These are phyloP conservation scores for Lycorma delicatula DNA, from an alignment of 1,140 invertebrate species.

Conservation along the genomic window DNA sequence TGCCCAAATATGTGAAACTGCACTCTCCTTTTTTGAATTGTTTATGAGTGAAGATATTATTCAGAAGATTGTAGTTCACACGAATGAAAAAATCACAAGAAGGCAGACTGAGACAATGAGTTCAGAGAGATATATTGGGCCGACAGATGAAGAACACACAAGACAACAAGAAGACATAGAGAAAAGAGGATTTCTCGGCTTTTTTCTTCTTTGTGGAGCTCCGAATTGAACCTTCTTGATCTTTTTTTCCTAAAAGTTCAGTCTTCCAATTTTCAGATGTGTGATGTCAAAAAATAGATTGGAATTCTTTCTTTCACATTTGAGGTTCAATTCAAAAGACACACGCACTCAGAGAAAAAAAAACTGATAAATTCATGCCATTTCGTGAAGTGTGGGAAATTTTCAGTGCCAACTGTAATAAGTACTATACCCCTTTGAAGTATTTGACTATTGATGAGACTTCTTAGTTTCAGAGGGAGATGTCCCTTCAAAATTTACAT, in stretches of 20 bases:
- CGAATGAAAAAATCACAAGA: neutral
- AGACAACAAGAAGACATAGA: too few species aligned
- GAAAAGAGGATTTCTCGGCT: neutral
- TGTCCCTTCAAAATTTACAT: neutral
- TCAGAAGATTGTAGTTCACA: neutral
- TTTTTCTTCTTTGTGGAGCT: neutral
- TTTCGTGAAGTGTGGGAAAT: neutral
- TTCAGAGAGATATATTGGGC: neutral
- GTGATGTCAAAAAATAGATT: neutral
- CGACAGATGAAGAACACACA: too few species aligned
- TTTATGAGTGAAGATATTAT: neutral
- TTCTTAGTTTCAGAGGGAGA: neutral
- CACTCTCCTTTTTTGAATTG: neutral
- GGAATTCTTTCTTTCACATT: neutral
- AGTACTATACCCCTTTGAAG: neutral
- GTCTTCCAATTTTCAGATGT: neutral
- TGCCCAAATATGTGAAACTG: neutral
- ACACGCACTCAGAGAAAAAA: neutral
- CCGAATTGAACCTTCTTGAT: neutral
- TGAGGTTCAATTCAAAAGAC: neutral
- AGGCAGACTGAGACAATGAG: neutral
- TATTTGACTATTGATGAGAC: neutral
- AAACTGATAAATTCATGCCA: neutral
- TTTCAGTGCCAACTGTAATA: neutral
- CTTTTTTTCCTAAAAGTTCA: neutral